phyloP scores from a whole-genome alignment of 1,140 invertebrate genomes.

The Pomacea maculata region DNA sequence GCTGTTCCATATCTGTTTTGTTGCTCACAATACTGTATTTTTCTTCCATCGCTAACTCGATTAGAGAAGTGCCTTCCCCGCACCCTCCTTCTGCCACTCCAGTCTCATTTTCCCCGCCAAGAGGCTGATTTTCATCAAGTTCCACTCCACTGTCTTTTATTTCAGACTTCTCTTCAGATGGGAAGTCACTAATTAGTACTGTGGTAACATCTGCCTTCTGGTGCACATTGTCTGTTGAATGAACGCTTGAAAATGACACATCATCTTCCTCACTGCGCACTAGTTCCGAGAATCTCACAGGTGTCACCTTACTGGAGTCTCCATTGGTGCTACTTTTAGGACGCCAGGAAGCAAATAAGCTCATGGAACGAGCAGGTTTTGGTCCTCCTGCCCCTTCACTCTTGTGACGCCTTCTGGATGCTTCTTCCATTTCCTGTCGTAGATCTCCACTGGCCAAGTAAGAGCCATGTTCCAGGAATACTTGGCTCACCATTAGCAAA shows the following conservation, averaged over 20 bases:
- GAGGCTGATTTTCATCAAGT: slow-evolving; percentile 34
- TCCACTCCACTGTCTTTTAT: slow-evolving; percentile 51
- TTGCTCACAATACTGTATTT: too few species aligned
- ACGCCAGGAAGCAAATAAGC: slow-evolving; percentile 49
- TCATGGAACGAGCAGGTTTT: slow-evolving; percentile 46
- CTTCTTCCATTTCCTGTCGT: slow-evolving; percentile 31
- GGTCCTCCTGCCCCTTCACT: slow-evolving; percentile 54
- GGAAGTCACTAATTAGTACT: slow-evolving; percentile 4
- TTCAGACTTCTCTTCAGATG: slow-evolving; percentile 27
- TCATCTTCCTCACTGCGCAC: slow-evolving; percentile 31
- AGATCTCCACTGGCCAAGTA: slow-evolving; percentile 30
- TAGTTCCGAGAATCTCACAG: slow-evolving; percentile 40
- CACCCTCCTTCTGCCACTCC: not conserved
- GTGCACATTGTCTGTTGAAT: slow-evolving; percentile 9
- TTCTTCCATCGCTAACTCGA: too few species aligned
- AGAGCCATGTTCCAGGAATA: slow-evolving; percentile 40
- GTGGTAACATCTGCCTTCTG: not conserved
- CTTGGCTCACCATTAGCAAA: slow-evolving; percentile 69
- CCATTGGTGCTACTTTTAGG: slow-evolving; percentile 24
- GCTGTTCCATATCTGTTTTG: too few species aligned
- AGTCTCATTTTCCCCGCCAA: too few species aligned
- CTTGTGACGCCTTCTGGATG: slow-evolving; percentile 54
- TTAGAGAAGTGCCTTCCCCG: too few species aligned
- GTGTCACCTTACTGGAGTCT: slow-evolving; percentile 28
- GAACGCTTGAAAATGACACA: slow-evolving; percentile 12